Conservation (phyloP, 2,797 vertebrate species). For the Percopsis omiscomaycus region DNA sequence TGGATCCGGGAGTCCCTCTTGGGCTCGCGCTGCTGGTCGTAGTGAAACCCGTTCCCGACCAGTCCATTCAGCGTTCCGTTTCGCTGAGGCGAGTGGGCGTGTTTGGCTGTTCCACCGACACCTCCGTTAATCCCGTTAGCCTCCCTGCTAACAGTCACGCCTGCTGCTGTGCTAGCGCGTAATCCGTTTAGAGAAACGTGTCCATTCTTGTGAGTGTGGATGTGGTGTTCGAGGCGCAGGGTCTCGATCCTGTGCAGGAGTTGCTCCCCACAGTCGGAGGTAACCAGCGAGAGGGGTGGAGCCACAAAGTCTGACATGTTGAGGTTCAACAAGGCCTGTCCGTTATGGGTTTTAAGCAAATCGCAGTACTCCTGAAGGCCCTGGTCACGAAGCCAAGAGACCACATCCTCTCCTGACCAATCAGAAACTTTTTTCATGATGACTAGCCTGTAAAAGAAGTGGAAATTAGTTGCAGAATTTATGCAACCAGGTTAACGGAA, state of each 20-base stretch:
- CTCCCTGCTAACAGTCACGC: constrained; percentile 8
- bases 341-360: constrained; percentile 72
- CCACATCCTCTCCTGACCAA: constrained; percentile 83
- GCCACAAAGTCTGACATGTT: constrained; percentile 78
- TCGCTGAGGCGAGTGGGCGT: constrained; percentile 1
- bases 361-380: constrained; percentile 86
- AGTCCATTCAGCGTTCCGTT: constrained; percentile 3
- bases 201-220: constrained; percentile 84
- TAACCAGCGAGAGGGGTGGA: constrained; percentile 78
- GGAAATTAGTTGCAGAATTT: constrained; percentile 10
- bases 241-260: constrained; percentile 84
- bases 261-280: constrained; percentile 79
- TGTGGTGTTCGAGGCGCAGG: constrained; percentile 83
- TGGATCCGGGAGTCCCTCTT: constrained; percentile 57
- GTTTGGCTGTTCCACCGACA: constrained; percentile 37
- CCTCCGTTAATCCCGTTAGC: constrained; percentile 23
- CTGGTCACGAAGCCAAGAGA: constrained; percentile 80
- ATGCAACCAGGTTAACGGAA: neutral
- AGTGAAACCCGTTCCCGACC: neutral
- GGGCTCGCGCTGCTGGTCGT: neutral
- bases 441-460: constrained; percentile 29
- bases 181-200: constrained; percentile 56
- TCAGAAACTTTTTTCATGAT: constrained; percentile 82
- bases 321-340: constrained; percentile 79
- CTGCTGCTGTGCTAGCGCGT: constrained; percentile 70